Evolutionary conservation across 2,113 vertebrate species (phyloP), one percentile per base, ranked within the genome.

Genomic region (Triplophysa siluroides): DNA sequence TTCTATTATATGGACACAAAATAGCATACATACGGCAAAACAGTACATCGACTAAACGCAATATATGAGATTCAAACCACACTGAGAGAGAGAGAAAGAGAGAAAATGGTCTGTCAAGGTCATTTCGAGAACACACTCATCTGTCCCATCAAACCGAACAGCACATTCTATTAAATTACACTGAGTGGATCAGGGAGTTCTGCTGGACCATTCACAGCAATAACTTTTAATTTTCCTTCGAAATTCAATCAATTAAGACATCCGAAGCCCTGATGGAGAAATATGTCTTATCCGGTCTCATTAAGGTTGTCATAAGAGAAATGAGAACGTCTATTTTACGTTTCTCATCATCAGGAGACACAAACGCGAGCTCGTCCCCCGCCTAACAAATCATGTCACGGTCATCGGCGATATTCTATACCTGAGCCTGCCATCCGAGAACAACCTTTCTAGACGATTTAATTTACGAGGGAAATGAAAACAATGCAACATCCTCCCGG

Each of bases 191-290:
- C 76, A 65, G 50, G 62, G 63, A 71, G 61, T 61, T 73, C 56
- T 60, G 68, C 23, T 60, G 70, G 29, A 78, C 69, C 58, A 76
- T 83, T 81, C 60, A 14, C 72, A 67, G 79, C 58, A 78, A 85
- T 81, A 78, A 71, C 76, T 76, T 83, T 78, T 78, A 74, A 83
- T 76, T 81, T 81, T 75, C 71, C 23, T 50, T 74, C 21, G 43
- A 75, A 83, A 81, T 85, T 83, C 65, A 85, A 83, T 83, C 70
- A 83, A 81, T 83, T 85, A 83, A 73, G 63, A 54, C 65, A 52
- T 72, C 45, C 50, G 43, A 26, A 11, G 47, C 38, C 45, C 50
- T 47, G 65, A 85, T 83, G 29, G n/a, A 81, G 65, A 85, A 83
- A 78, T 71, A 81, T 71, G 52, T 78, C 13, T 33, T 58, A 75